Evolutionary conservation across 2,797 vertebrate species (phyloP).

Genomic region (Limnodromus scolopaceus): DNA sequence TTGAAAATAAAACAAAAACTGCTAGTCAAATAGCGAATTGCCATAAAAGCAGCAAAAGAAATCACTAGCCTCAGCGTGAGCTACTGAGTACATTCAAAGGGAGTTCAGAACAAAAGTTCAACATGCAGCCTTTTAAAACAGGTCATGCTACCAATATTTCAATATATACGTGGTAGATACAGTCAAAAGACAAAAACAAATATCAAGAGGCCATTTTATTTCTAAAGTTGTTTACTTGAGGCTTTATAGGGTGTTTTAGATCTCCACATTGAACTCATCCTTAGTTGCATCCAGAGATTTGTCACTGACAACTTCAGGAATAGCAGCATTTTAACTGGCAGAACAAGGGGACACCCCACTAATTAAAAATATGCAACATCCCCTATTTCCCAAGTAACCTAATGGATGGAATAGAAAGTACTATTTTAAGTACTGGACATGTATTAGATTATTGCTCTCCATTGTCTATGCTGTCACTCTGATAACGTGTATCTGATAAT

Average conservation of each 20-base stretch:
- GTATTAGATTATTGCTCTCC: not conserved
- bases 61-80: not conserved
- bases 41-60: not conserved
- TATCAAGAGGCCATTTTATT: not conserved
- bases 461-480: fast-evolving
- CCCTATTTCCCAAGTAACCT: not conserved
- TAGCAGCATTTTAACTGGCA: not conserved
- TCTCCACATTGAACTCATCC: not conserved
- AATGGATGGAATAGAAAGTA: not conserved
- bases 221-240: not conserved
- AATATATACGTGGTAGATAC: fast-evolving
- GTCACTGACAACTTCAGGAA: not conserved
- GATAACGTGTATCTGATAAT: not conserved
- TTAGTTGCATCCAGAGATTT: not conserved
- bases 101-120: not conserved
- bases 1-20: not conserved
- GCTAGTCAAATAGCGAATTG: not conserved
- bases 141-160: not conserved
- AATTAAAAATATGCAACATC: not conserved
- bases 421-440: fast-evolving
- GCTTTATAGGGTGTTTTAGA: not conserved
- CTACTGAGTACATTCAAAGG: not conserved
- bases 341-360: fast-evolving
- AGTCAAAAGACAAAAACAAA: not conserved
- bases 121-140: not conserved